phyloP scores from a whole-genome alignment of 2,113 vertebrate species.

The Bufo gargarizans region DNA sequence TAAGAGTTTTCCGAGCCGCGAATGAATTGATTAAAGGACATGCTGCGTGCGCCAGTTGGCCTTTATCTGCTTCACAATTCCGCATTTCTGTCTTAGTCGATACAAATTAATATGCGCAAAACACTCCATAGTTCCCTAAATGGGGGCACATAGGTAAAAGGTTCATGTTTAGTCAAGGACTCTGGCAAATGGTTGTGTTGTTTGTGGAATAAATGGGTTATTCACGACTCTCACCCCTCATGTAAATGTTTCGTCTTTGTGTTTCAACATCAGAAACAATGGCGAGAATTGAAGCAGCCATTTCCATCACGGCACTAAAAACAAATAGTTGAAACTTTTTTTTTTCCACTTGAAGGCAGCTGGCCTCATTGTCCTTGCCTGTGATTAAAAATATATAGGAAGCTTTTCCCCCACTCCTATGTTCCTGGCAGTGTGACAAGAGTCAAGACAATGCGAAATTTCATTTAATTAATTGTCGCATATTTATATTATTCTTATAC shows the following conservation, averaged over 20 bases:
- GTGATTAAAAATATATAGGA: conserved; percentile 61
- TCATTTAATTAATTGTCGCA: conserved; percentile 65
- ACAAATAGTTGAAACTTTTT: conserved; percentile 41
- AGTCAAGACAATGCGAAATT: conserved; percentile 56
- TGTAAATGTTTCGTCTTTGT: conserved; percentile 52
- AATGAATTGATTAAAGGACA: conserved; percentile 20
- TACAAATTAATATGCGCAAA: conserved; percentile 39
- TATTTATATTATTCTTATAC: conserved; percentile 53
- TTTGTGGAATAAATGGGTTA: conserved; percentile 48
- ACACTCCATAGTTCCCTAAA: conserved; percentile 23
- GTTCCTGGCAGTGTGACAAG: conserved; percentile 59
- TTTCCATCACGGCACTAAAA: conserved; percentile 23
- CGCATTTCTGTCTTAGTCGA: neutral
- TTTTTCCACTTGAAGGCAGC: conserved; percentile 52
- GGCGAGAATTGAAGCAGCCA: conserved; percentile 4
- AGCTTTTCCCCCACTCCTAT: conserved; percentile 52
- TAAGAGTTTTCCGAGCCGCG: conserved; percentile 15
- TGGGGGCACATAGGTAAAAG: conserved; percentile 37
- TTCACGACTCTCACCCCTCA: conserved; percentile 44
- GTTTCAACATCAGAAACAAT: conserved; percentile 41
- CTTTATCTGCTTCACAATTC: conserved; percentile 36
- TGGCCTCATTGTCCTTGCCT: conserved; percentile 57
- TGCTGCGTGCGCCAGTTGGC: conserved; percentile 10
- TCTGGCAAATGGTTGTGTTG: conserved; percentile 46
- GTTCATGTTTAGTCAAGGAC: conserved; percentile 54